phyloP scores from a whole-genome alignment of 2,113 vertebrate species.

The Silurus glanis region DNA sequence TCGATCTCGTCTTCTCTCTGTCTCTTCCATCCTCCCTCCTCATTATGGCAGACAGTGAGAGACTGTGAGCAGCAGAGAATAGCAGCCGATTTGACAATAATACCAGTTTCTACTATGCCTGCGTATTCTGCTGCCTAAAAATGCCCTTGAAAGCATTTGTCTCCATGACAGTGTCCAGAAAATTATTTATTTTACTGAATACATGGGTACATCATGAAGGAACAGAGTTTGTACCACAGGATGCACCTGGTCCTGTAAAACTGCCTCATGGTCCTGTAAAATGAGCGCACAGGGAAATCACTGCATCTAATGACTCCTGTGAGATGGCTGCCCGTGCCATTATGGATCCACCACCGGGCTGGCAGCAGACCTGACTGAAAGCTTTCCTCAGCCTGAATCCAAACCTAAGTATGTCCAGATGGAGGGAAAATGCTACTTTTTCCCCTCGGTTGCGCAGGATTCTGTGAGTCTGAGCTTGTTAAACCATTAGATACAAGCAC shows the following conservation, averaged over 20 bases:
- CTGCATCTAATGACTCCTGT: conserved; percentile 7
- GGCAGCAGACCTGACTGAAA: conserved; percentile 14
- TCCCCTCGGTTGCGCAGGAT: neutral
- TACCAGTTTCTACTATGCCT: neutral
- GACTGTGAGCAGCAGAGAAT: neutral
- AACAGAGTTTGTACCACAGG: neutral
- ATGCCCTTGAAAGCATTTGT: neutral
- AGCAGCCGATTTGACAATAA: neutral
- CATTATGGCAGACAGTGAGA: neutral
- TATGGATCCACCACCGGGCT: neutral
- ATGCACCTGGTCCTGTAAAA: conserved; percentile 18
- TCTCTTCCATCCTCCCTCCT: neutral
- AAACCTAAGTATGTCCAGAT: neutral
- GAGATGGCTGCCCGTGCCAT: conserved; percentile 1
- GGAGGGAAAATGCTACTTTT: neutral
- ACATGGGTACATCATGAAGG: neutral
- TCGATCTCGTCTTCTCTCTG: neutral
- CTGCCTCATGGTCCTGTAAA: neutral
- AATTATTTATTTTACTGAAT: neutral
- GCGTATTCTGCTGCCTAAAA: neutral
- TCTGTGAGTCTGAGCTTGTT: neutral
- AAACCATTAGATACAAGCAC: neutral
- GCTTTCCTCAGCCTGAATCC: neutral
- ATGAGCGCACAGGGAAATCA: neutral
- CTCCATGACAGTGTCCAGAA: neutral